A percentile compares a stretch with the other conserved stretches of the same genome.
phyloP scores from a whole-genome alignment of 2,113 vertebrate genomes.

The Leptocoma aspasia region DNA sequence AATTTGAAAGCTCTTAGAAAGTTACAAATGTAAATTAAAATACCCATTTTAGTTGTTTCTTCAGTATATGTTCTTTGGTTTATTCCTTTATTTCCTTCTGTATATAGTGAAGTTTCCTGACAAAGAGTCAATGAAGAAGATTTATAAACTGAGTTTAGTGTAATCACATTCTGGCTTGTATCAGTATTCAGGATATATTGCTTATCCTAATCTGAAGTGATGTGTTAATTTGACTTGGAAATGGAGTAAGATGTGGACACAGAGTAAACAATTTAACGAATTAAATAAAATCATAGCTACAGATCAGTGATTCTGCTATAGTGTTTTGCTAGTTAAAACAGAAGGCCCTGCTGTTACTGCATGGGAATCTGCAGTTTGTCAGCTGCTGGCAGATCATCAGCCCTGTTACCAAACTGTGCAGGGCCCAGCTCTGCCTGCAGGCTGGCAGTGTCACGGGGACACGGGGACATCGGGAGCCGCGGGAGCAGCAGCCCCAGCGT shows the following conservation, averaged over 20 bases:
- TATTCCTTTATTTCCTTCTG: neutral
- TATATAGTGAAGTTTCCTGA: neutral
- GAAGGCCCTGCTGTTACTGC: neutral
- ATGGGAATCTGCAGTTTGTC: neutral
- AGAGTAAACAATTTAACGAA: neutral
- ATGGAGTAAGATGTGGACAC: neutral
- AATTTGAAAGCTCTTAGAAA: neutral
- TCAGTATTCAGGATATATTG: neutral
- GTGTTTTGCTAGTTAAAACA: neutral
- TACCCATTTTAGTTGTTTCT: neutral
- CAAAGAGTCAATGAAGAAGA: neutral
- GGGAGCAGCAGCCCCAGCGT: neutral
- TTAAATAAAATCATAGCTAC: neutral
- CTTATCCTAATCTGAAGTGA: neutral
- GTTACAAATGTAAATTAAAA: neutral
- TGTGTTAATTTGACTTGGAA: constrained; percentile 25
- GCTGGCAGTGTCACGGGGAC: neutral
- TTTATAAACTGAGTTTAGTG: neutral
- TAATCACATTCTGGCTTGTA: neutral
- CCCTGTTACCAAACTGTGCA: fast-evolving
- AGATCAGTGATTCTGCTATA: neutral
- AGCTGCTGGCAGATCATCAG: neutral
- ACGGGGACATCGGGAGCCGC: neutral
- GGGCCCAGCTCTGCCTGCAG: neutral
- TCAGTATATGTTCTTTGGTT: neutral